Base-by-base conservation (phyloP, 1,140 invertebrate genomes). In the Philopotamus ludificatus region DNA sequence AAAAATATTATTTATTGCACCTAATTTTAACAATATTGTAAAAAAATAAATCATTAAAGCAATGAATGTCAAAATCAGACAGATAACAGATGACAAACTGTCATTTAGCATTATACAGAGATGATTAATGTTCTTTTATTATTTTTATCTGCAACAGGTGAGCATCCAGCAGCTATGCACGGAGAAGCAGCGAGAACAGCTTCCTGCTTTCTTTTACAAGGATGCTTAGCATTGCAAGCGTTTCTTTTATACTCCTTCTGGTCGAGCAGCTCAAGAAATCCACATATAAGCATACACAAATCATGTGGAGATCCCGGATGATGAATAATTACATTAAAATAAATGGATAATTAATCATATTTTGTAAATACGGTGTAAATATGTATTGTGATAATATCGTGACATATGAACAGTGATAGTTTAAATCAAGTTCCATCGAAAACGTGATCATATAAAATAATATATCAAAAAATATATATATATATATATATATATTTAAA, bases 101-200 rank as follows among this genome's bases (percentile, higher is more conserved):
- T n/a, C n/a, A n/a, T n/a, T n/a, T n/a, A n/a, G n/a, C n/a, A n/a
- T n/a, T n/a, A n/a, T n/a, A n/a, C n/a, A n/a, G n/a, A n/a, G n/a
- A n/a, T n/a, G n/a, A n/a, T n/a, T n/a, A n/a, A n/a, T n/a, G n/a
- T n/a, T n/a, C n/a, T n/a, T n/a, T n/a, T n/a, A n/a, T n/a, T n/a
- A n/a, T n/a, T 59, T 15, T 59, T 62, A 21, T 41, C 2, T 57
- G 42, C 50, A 3, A 15, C 39, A 51, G 67, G 67, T 28, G 67
- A 69, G 26, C 63, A 69, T 49, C 67, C 67, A 25, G 67, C 67
- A 0, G 67, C 67, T 2, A 69, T 69, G 67, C 67, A 69, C 53
- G 67, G 67, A 22, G 67, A 66, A 50, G 67, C 67, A 12, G 63
- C 67, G 1, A 59, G 63, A 44, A 47, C 67, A 34, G 67, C 58